These are phyloP conservation scores for Corvus moneduloides DNA, from an alignment of 2,113 vertebrate genomes.

Conservation along the genomic window DNA sequence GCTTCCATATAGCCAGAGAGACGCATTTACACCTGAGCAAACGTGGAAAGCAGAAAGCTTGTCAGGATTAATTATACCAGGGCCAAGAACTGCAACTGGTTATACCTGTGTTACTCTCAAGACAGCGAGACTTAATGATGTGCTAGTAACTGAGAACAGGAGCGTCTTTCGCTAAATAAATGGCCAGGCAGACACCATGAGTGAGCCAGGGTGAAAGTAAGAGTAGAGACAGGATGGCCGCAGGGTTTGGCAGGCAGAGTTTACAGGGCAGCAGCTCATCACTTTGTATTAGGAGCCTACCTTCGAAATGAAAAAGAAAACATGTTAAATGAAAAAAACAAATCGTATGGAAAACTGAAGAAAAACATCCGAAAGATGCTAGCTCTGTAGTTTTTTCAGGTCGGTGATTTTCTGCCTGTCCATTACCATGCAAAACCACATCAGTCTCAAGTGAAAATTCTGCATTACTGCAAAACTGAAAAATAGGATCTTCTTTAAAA, in stretches of 20 bases:
- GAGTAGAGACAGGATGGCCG: slow-evolving; percentile 23
- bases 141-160: slow-evolving; percentile 48
- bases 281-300: slow-evolving; percentile 30
- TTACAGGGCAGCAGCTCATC: slow-evolving; percentile 55
- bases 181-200: slow-evolving; percentile 22
- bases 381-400: slow-evolving; percentile 43
- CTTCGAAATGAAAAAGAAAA: slow-evolving; percentile 51
- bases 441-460: neutral
- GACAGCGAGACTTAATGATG: neutral
- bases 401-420: slow-evolving; percentile 34
- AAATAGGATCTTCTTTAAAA: neutral
- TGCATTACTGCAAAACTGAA: neutral
- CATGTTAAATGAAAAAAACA: slow-evolving; percentile 55
- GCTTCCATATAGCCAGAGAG: neutral
- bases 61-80: slow-evolving; percentile 38
- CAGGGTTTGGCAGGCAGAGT: slow-evolving; percentile 27
- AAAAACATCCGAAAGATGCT: slow-evolving; percentile 60
- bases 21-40: slow-evolving; percentile 27
- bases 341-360: slow-evolving; percentile 55
- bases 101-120: slow-evolving; percentile 24
- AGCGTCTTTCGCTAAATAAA: slow-evolving; percentile 12
- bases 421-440: neutral
- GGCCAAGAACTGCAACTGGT: slow-evolving; percentile 30
- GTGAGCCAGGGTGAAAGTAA: slow-evolving; percentile 7
- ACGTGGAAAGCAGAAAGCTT: neutral